Percentiles rank a stretch among this genome's conserved stretches.
phyloP scores from a whole-genome alignment of 2,797 vertebrate genomes.

The Orestias chungarensis region DNA sequence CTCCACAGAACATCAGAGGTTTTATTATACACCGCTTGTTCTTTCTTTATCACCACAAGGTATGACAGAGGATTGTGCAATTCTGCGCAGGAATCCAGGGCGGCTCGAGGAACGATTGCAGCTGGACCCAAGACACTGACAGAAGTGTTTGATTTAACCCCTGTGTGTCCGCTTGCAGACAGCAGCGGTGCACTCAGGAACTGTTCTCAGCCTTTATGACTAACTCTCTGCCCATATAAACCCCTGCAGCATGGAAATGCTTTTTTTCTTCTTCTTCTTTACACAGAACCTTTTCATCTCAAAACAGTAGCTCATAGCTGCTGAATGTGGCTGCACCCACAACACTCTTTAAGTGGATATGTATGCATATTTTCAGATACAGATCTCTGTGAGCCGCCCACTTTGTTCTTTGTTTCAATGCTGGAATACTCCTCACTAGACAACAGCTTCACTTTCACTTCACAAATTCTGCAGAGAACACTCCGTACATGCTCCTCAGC shows the following conservation, averaged over 20 bases:
- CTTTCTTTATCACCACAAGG: constrained; percentile 64
- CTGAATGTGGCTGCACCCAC: constrained; percentile 71
- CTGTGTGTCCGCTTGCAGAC: constrained; percentile 45
- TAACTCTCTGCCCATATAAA: constrained; percentile 52
- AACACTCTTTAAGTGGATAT: constrained; percentile 47
- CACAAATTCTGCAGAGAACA: constrained; percentile 29
- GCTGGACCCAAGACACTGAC: constrained; percentile 75
- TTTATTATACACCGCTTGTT: constrained; percentile 66
- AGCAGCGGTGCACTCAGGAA: constrained; percentile 20
- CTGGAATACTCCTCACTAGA: constrained; percentile 34
- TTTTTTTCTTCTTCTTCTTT: constrained; percentile 24
- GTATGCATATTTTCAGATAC: constrained; percentile 56
- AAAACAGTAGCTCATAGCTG: constrained; percentile 57
- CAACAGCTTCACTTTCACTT: constrained; percentile 44
- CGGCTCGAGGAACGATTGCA: constrained; percentile 77
- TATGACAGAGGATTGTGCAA: constrained; percentile 82
- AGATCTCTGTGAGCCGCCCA: constrained; percentile 59
- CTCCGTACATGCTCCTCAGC: constrained; percentile 13
- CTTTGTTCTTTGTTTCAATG: constrained; percentile 49
- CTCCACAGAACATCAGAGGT: constrained; percentile 50
- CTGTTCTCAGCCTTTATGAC: constrained; percentile 38
- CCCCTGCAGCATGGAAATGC: constrained; percentile 76
- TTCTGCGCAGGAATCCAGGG: constrained; percentile 80
- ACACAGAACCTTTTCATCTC: constrained; percentile 71
- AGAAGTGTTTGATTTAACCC: constrained; percentile 75